These are phyloP conservation scores for Zaprionus taronus DNA, from an alignment of 1,140 invertebrate species.

Conservation along the genomic window DNA sequence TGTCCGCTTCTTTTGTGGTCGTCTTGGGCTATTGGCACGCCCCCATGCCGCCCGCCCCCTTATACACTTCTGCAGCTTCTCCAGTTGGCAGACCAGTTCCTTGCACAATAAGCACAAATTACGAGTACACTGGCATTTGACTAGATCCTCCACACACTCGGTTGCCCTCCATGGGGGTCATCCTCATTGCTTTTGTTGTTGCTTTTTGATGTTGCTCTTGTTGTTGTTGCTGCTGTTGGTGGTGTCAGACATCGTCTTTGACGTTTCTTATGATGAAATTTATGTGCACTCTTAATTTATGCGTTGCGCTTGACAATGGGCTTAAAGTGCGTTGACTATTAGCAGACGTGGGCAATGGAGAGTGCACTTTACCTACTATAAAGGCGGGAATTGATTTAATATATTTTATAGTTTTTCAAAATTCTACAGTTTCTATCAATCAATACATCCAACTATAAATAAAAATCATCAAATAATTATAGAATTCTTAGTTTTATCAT, in stretches of 20 bases:
- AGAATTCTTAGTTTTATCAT: too few relatives aligned
- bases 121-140: constrained; percentile 62
- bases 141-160: constrained; percentile 34
- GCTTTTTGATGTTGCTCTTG: not conserved
- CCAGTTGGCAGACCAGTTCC: not conserved
- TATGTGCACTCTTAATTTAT: constrained; percentile 77
- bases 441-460: too few relatives aligned
- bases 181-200: constrained; percentile 24
- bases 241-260: constrained; percentile 44
- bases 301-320: constrained; percentile 58
- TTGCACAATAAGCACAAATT: constrained; percentile 79
- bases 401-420: too few relatives aligned
- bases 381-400: too few relatives aligned
- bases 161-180: constrained; percentile 66
- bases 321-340: constrained; percentile 19
- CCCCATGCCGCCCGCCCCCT: not conserved
- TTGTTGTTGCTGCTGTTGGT: constrained; percentile 5
- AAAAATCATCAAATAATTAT: too few relatives aligned
- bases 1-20: constrained; percentile 73
- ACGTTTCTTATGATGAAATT: constrained; percentile 72
- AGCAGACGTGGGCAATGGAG: not conserved
- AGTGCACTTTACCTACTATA: not conserved
- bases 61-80: not conserved
- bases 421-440: too few relatives aligned
- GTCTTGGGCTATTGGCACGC: constrained; percentile 40